Conservation (phyloP, 2,113 vertebrate genomes). For the Perca fluviatilis region DNA sequence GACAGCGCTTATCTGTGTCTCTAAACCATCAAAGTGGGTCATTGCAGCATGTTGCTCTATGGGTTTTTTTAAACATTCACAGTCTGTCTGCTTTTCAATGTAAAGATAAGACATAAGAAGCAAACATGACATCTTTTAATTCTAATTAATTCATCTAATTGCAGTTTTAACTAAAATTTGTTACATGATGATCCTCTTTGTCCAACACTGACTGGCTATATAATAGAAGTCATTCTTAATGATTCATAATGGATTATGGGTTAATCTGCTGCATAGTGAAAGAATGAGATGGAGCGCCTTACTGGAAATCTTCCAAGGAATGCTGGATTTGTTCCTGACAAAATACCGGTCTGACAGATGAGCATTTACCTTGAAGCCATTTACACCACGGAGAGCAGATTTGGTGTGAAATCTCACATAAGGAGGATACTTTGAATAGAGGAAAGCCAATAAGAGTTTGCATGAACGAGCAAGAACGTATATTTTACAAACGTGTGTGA, state of each 20-base stretch:
- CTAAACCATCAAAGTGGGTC: neutral
- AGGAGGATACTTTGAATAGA: neutral
- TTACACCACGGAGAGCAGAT: neutral
- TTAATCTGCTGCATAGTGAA: constrained; percentile 14
- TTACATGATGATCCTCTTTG: neutral
- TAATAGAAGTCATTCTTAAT: neutral
- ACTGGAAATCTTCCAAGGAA: constrained; percentile 23
- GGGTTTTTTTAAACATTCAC: neutral
- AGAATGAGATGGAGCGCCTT: neutral
- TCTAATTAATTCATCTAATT: neutral
- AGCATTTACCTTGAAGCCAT: neutral
- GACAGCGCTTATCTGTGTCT: constrained; percentile 2
- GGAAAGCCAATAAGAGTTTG: constrained; percentile 17
- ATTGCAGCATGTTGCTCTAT: neutral
- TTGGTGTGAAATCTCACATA: neutral
- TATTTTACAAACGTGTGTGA: neutral
- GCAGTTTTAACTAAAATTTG: neutral
- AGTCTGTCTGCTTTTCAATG: neutral
- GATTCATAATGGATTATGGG: neutral
- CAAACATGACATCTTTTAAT: neutral
- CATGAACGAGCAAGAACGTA: neutral
- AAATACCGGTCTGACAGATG: constrained; percentile 5
- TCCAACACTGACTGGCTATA: neutral
- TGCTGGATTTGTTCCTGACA: neutral
- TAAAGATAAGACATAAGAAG: neutral